Evolutionary conservation across 2,113 vertebrate species (phyloP).

Genomic region (Trachemys scripta): DNA sequence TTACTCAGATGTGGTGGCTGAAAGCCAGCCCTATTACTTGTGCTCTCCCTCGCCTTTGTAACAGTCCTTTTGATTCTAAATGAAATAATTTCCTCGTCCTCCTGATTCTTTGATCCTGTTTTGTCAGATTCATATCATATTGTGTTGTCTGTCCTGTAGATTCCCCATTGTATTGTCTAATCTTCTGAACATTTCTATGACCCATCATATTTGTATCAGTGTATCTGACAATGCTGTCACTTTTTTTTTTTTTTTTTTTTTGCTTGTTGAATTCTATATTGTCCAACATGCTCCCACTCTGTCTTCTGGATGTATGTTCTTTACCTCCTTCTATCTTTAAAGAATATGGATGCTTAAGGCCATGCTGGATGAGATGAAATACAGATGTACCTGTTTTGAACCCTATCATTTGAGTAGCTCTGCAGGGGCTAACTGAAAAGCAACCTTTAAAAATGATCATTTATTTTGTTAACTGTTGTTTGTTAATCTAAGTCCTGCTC

Average conservation of each 20-base stretch:
- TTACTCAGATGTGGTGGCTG: constrained; percentile 47
- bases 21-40: constrained; percentile 30
- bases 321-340: neutral
- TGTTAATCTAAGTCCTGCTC: neutral
- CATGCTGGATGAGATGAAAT: neutral
- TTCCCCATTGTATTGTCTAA: neutral
- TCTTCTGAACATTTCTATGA: constrained; percentile 33
- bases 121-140: neutral
- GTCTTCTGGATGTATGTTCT: neutral
- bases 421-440: neutral
- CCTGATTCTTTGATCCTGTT: constrained; percentile 20
- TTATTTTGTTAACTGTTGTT: neutral
- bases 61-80: constrained; percentile 37
- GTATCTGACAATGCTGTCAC: constrained; percentile 24
- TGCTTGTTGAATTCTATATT: neutral
- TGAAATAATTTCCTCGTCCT: neutral
- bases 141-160: neutral
- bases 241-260: neutral
- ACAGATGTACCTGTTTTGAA: neutral
- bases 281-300: neutral
- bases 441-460: neutral
- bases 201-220: constrained; percentile 19
- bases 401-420: neutral
- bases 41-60: constrained; percentile 12
- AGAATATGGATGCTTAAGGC: neutral